These are phyloP conservation scores for Trichechus manatus DNA, from an alignment of 2,113 vertebrate species.

Conservation along the genomic window DNA sequence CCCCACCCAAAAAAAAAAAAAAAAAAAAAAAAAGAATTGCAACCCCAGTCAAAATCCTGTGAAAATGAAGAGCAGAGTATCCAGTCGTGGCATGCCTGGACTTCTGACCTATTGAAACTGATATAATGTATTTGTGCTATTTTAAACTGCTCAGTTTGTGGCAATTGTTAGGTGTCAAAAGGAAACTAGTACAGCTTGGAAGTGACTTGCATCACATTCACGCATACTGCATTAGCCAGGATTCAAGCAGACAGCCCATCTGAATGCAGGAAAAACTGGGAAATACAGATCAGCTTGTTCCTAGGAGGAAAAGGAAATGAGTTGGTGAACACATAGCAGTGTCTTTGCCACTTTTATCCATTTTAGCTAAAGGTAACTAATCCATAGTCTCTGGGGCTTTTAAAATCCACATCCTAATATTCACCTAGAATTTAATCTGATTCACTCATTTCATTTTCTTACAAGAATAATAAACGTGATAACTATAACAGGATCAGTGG, in stretches of 20 bases:
- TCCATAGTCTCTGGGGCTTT: neutral
- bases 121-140: neutral
- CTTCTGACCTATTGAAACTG: neutral
- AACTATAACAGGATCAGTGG: neutral
- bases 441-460: slow-evolving; percentile 3
- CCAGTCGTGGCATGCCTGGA: too few relatives aligned
- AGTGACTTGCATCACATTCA: neutral
- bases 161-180: neutral
- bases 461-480: neutral
- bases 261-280: neutral
- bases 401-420: neutral
- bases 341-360: neutral
- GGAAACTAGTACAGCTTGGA: neutral
- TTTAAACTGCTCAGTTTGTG: neutral
- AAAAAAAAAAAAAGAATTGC: neutral
- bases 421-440: neutral
- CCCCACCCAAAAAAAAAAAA: too few relatives aligned
- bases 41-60: neutral
- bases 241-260: neutral
- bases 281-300: neutral
- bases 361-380: slow-evolving; percentile 4
- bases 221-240: neutral
- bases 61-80: neutral
- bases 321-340: neutral
- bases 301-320: neutral